These are phyloP conservation scores for Schizotus pectinicornis DNA, from an alignment of 2,888 invertebrate species.

Conservation along the genomic window DNA sequence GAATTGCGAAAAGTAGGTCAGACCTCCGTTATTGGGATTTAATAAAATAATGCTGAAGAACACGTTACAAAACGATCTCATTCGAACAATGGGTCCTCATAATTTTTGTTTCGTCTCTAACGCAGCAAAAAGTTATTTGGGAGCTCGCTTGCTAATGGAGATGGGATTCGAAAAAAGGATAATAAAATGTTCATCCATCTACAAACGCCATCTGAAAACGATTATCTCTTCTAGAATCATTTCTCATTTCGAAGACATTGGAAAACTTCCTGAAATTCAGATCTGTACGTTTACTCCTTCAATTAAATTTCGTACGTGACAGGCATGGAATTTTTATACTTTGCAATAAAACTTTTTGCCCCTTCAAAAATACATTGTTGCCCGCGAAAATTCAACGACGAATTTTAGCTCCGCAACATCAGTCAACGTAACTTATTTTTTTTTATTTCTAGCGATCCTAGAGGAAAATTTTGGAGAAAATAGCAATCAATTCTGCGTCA, in stretches of 20 bases:
- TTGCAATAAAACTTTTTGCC: conserved; percentile 22
- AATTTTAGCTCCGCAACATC: not conserved
- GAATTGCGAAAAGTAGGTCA: too few species aligned
- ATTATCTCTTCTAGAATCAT: conserved; percentile 44
- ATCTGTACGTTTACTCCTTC: conserved; percentile 39
- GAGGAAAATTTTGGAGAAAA: too few species aligned
- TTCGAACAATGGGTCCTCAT: conserved; percentile 13
- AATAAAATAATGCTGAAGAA: not conserved
- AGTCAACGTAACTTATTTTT: not conserved
- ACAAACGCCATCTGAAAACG: conserved; percentile 43
- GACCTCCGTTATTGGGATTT: too few species aligned
- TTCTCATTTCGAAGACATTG: conserved; percentile 43
- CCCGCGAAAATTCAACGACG: conserved; percentile 12
- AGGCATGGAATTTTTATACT: conserved; percentile 33
- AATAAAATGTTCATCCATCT: conserved; percentile 45
- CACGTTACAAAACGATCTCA: not conserved
- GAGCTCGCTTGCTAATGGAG: conserved; percentile 35
- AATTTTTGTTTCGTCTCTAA: conserved; percentile 30
- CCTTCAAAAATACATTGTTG: conserved; percentile 18
- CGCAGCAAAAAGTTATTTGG: conserved; percentile 32
- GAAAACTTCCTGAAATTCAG: conserved; percentile 41
- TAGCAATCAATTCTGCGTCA: too few species aligned
- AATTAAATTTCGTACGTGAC: conserved; percentile 42
- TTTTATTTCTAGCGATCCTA: too few species aligned
- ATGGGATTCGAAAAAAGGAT: conserved; percentile 40